Base-by-base conservation (phyloP, 1,140 invertebrate genomes). In the Wiebesia pumilae region DNA sequence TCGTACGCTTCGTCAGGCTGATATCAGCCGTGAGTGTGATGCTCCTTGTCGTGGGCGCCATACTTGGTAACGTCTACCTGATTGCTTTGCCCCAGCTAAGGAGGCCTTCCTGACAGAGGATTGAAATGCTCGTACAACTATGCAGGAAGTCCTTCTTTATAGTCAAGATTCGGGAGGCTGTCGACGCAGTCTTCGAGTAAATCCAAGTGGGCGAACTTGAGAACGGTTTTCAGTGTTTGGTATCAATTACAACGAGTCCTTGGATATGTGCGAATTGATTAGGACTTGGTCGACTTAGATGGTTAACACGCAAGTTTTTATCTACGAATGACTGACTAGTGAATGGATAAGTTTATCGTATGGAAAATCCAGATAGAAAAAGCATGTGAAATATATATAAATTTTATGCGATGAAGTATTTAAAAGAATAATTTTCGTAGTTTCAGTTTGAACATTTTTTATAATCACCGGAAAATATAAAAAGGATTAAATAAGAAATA, bases 131-230 rank as follows among this genome's bases (percentile, higher is more conserved):
- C 86, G 90, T 93, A 14, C 92, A 93, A 73, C 88, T 93, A 47
- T 94, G 93, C 89, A 92, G 91, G 71, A 91, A 90, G 71, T 93
- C 92, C 21, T 93, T 93, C 88, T 89, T 94, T 79, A 91, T 93
- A 73, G 91, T 93, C 24, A 93, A 94, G 82, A 94, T 94, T 65
- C 88, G 91, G 24, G 92, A 93, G 85, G 92, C 92, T 77, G 90
- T 90, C 21, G 92, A 93, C 75, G 91, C 90, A 47, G 90, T 94
- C 62, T 94, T 91, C 89, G 93, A 94, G 89, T 93, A 91, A 88
- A 78, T 69, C n/a, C 69, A 27, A 81, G 27, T n/a, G 16, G n/a
- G 27, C 40, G 51, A 10, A 35, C 14, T 62, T 27, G 3, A 3
- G 7, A 6, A 14, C 24, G 30, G 27, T n/a, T 35, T 38, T 80